Percentiles rank a stretch among this genome's conserved stretches.
Conservation (phyloP, 2,797 vertebrate species). For the Syngnathus acus region DNA sequence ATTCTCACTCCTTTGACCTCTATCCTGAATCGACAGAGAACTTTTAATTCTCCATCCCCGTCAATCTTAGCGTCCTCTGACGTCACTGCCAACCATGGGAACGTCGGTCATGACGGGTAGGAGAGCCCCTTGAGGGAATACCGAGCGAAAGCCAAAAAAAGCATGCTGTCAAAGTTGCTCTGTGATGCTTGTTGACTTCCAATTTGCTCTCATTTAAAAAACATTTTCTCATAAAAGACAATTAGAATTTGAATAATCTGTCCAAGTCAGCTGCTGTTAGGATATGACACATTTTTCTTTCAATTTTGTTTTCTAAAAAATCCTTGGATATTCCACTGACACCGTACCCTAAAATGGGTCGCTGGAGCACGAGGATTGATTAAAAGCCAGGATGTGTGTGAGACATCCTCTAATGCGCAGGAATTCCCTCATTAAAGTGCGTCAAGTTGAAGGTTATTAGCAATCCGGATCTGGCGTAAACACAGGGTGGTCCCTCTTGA, state of each 20-base stretch:
- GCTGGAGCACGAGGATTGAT: conserved; percentile 44
- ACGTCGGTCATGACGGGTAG: conserved; percentile 46
- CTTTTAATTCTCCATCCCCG: conserved; percentile 54
- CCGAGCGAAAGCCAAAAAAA: conserved; percentile 11
- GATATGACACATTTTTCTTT: background rate
- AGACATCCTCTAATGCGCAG: conserved; percentile 69
- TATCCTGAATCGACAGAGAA: conserved; percentile 54
- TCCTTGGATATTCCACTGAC: conserved; percentile 11
- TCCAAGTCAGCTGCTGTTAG: too few species aligned
- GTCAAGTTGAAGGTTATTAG: conserved; percentile 50
- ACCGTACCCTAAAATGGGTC: conserved; percentile 27
- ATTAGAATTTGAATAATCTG: background rate
- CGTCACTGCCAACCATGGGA: conserved; percentile 61
- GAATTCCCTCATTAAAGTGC: conserved; percentile 68
- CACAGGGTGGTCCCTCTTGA: conserved; percentile 19
- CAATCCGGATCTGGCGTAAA: conserved; percentile 60
- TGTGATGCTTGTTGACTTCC: background rate
- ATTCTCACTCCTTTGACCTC: conserved; percentile 42
- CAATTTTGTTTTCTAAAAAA: background rate
- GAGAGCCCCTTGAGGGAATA: conserved; percentile 26
- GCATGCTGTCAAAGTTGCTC: conserved; percentile 19
- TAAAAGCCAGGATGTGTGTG: conserved; percentile 65
- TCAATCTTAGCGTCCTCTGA: conserved; percentile 51
- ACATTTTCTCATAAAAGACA: background rate
- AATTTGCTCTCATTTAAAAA: background rate